phyloP scores from a whole-genome alignment of 2,113 vertebrate species.

The Noturus placidus region DNA sequence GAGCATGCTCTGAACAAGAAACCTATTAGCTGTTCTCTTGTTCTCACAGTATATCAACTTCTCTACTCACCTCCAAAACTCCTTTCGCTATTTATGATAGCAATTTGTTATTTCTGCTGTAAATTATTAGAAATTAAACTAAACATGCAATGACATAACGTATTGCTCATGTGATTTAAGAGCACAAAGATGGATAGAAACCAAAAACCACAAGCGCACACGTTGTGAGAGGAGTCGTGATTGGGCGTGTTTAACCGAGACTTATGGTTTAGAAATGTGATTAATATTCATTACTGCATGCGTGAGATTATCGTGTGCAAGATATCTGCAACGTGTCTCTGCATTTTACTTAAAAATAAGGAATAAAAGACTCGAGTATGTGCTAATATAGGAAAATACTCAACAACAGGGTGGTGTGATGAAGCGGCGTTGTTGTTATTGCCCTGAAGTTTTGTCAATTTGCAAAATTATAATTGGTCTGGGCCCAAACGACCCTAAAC shows the following conservation, averaged over 20 bases:
- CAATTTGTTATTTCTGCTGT: conserved; percentile 12
- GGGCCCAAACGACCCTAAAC: no score
- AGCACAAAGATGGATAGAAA: background rate
- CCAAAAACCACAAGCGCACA: background rate
- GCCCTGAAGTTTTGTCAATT: background rate
- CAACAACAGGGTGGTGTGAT: background rate
- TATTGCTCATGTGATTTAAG: background rate
- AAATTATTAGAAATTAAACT: conserved; percentile 2
- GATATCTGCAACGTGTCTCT: background rate
- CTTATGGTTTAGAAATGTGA: background rate
- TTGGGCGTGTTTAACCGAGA: background rate
- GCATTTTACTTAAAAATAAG: background rate
- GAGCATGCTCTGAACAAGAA: no score
- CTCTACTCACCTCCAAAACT: conserved; percentile 8
- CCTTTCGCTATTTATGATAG: conserved; percentile 5
- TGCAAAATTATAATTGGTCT: background rate
- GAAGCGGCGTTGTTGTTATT: background rate
- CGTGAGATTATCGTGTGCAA: background rate
- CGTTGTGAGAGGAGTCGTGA: background rate
- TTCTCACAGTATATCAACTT: conserved; percentile 11
- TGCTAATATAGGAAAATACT: background rate
- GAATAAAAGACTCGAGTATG: background rate
- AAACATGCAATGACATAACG: background rate
- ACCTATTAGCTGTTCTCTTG: background rate
- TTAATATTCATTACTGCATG: background rate